Conservation (phyloP, 2,888 invertebrate species). For the Allolobophora icterica region DNA sequence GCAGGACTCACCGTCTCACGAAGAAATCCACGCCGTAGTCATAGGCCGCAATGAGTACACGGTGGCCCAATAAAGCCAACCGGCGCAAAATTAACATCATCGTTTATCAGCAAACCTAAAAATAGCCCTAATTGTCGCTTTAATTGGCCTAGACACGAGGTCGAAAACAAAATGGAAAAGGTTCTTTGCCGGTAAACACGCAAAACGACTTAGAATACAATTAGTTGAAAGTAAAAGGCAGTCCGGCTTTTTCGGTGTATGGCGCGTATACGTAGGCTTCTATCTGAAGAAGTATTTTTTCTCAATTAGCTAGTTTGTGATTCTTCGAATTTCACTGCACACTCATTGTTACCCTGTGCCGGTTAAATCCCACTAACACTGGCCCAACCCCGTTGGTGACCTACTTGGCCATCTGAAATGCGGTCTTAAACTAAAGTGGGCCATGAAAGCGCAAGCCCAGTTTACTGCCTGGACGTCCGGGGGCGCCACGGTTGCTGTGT, state of each 20-base stretch:
- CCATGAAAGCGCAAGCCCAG: not conserved
- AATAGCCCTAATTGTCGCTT: not conserved
- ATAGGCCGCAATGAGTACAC: not conserved
- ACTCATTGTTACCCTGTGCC: not conserved
- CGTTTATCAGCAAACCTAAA: constrained; percentile 11
- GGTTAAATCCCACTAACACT: not conserved
- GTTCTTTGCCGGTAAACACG: not conserved
- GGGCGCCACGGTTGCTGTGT: not conserved
- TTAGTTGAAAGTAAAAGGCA: not conserved
- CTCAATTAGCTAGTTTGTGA: not conserved
- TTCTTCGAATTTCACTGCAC: not conserved
- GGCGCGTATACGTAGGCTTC: not conserved
- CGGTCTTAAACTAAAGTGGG: not conserved
- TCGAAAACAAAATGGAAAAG: not conserved
- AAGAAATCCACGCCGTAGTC: not conserved
- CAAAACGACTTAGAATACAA: not conserved
- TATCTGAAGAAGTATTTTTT: not conserved
- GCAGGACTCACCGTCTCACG: too few species aligned
- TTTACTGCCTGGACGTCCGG: not conserved
- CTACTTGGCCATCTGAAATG: not conserved
- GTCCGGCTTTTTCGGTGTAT: not conserved
- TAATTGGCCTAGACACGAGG: not conserved
- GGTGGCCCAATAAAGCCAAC: not conserved
- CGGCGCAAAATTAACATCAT: not conserved
- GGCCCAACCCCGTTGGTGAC: not conserved